Conservation (phyloP, 2,797 vertebrate genomes). For the Ctenosaura bakeri region DNA sequence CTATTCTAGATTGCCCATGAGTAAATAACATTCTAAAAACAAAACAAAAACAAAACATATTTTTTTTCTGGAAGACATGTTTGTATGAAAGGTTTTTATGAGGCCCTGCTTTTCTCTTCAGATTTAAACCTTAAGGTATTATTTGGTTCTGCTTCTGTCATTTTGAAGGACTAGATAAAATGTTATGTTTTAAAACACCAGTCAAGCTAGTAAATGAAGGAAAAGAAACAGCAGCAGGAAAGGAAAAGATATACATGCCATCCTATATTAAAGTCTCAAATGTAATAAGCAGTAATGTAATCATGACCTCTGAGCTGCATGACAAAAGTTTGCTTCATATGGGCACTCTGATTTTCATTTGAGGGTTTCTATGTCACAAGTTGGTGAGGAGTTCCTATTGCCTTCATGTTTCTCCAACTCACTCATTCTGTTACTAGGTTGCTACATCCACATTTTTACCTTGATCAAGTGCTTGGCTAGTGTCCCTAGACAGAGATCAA, state of each 20-base stretch:
- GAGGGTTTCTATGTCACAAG: not conserved
- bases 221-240: not conserved
- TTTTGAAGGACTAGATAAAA: conserved; percentile 2
- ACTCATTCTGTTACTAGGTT: not conserved
- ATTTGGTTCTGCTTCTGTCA: conserved; percentile 34
- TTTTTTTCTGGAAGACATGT: not conserved
- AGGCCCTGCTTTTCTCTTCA: conserved; percentile 11
- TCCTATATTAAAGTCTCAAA: conserved; percentile 50
- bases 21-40: not conserved
- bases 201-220: conserved; percentile 44
- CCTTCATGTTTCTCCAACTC: not conserved
- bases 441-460: not conserved
- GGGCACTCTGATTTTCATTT: not conserved
- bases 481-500: not conserved
- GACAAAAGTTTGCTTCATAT: conserved; percentile 14
- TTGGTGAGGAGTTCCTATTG: too few species aligned
- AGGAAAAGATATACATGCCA: not conserved
- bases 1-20: not conserved
- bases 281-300: conserved; percentile 52
- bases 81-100: not conserved
- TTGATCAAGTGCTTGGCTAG: not conserved
- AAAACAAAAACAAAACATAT: too few species aligned
- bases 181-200: conserved; percentile 4
- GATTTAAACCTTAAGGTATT: conserved; percentile 32
- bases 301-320: conserved; percentile 26